phyloP scores from a whole-genome alignment of 2,888 invertebrate species.

The Amblyteles armatorius region DNA sequence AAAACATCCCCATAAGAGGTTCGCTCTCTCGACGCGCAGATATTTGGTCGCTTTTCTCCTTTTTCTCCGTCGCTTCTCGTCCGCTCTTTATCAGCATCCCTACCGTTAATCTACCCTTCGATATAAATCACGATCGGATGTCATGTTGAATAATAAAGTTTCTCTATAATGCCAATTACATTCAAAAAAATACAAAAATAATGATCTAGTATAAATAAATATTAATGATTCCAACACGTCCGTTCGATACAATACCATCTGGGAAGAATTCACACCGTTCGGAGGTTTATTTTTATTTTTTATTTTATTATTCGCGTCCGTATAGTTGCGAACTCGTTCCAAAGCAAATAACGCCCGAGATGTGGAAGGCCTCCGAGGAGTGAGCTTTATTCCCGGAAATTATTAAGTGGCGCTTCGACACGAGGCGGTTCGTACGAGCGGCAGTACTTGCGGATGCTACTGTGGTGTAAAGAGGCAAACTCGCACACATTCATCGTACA shows the following conservation, averaged over 20 bases:
- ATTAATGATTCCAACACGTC: background rate
- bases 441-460: background rate
- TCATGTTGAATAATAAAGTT: background rate
- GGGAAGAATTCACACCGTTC: too few relatives aligned
- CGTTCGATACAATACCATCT: too few relatives aligned
- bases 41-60: background rate
- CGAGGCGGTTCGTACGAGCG: constrained; percentile 9
- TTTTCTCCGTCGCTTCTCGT: background rate
- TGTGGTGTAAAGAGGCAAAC: background rate
- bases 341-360: background rate
- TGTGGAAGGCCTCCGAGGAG: background rate
- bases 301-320: background rate
- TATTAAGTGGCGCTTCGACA: constrained; percentile 50
- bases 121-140: background rate
- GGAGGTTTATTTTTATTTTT: background rate
- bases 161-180: background rate
- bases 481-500: background rate
- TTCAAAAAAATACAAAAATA: background rate
- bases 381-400: constrained; percentile 50
- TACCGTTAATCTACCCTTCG: background rate
- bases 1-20: background rate
- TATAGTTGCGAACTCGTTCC: background rate
- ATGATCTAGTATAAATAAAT: background rate
- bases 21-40: background rate
- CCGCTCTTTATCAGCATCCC: background rate